A percentile compares a stretch with the other conserved stretches of the same genome.
These are phyloP conservation scores for Argentina silus DNA, from an alignment of 2,797 vertebrate species.

Conservation along the genomic window DNA sequence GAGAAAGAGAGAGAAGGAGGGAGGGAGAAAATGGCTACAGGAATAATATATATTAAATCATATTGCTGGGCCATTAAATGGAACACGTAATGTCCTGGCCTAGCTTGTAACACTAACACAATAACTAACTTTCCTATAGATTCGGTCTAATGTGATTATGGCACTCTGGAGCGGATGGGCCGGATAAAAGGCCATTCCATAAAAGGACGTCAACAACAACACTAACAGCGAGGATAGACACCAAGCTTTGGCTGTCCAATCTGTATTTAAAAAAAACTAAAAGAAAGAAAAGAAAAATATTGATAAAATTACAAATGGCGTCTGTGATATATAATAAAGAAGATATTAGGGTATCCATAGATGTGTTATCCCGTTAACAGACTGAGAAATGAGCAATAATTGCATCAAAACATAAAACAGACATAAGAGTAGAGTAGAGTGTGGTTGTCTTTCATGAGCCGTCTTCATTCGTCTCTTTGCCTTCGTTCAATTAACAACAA, in stretches of 20 bases:
- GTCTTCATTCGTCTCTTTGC: not conserved
- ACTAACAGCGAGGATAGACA: constrained; percentile 32
- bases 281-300: constrained; percentile 27
- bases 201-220: constrained; percentile 72
- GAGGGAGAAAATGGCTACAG: constrained; percentile 57
- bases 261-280: constrained; percentile 53
- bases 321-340: constrained; percentile 55
- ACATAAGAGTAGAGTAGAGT: not conserved
- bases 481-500: constrained; percentile 11
- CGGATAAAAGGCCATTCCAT: constrained; percentile 36
- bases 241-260: constrained; percentile 60
- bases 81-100: constrained; percentile 77
- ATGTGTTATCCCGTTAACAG: not conserved
- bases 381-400: not conserved
- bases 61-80: constrained; percentile 81
- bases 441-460: constrained; percentile 3
- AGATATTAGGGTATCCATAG: not conserved
- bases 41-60: constrained; percentile 90
- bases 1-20: constrained; percentile 37
- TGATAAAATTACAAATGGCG: constrained; percentile 78
- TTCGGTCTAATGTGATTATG: constrained; percentile 74
- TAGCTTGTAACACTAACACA: constrained; percentile 78
- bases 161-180: constrained; percentile 42
- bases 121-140: constrained; percentile 80
- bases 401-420: not conserved